These are phyloP conservation scores for Papilio machaon DNA, from an alignment of 1,140 invertebrate genomes.

Conservation along the genomic window DNA sequence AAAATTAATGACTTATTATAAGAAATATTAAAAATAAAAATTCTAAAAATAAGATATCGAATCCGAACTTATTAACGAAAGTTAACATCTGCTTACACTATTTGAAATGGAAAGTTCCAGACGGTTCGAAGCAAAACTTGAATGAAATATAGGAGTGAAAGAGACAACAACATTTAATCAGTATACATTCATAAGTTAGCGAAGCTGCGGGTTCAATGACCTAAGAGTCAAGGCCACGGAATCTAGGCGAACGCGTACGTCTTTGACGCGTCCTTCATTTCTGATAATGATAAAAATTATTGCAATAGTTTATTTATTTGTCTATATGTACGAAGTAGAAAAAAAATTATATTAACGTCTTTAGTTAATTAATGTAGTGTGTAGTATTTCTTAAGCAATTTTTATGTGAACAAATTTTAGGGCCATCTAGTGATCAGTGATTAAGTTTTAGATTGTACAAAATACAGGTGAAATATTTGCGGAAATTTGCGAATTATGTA, in stretches of 20 bases:
- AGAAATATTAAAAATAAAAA: not conserved
- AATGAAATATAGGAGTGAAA: conserved; percentile 24
- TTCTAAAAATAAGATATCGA: not conserved
- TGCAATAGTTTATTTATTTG: not conserved
- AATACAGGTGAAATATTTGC: not conserved
- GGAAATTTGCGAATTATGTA: not conserved
- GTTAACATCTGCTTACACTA: not conserved
- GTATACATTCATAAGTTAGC: conserved; percentile 3
- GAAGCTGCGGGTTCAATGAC: conserved; percentile 30
- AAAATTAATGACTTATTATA: too few relatives aligned
- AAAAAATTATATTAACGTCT: not conserved
- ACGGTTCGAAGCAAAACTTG: conserved; percentile 15
- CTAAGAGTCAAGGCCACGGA: conserved; percentile 35
- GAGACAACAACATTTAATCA: not conserved
- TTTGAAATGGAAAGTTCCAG: conserved; percentile 38
- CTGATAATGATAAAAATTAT: conserved; percentile 10
- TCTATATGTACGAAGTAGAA: not conserved
- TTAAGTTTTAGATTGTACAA: not conserved
- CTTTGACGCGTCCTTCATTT: conserved; percentile 31
- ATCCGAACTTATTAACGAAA: not conserved
- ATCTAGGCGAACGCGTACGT: conserved; percentile 16
- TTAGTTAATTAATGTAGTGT: not conserved
- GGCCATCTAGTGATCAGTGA: not conserved
- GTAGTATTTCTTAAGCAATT: not conserved
- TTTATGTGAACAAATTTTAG: not conserved